A percentile compares a stretch with the other conserved stretches of the same genome.
These are phyloP conservation scores for Oryctes rhinoceros DNA, from an alignment of 1,140 invertebrate genomes.

Conservation along the genomic window DNA sequence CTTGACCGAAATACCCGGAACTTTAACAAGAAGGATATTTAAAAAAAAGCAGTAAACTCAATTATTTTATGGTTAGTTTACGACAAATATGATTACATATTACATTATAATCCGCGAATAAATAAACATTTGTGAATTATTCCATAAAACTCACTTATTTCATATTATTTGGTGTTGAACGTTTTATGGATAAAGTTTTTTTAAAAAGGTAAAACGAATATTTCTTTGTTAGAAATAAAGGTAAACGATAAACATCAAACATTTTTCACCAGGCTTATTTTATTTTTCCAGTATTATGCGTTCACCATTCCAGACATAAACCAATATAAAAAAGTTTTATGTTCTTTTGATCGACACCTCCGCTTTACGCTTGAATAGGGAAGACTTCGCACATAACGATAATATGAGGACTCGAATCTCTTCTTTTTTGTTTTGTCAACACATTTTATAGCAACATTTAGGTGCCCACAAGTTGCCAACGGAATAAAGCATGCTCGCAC, in stretches of 20 bases:
- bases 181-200: no score
- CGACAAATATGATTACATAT: no score
- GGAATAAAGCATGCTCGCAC: conserved; percentile 40
- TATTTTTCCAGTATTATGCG: not conserved
- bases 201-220: not conserved
- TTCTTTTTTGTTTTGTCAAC: conserved; percentile 33
- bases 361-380: not conserved
- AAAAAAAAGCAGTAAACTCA: no score
- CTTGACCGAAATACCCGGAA: no score
- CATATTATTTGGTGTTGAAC: no score
- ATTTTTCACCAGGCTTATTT: conserved; percentile 34
- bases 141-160: no score
- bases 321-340: conserved; percentile 18
- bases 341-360: conserved; percentile 24
- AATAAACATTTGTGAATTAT: no score
- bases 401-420: not conserved
- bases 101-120: no score
- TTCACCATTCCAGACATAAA: not conserved
- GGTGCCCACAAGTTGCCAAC: conserved; percentile 42
- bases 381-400: not conserved
- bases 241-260: not conserved
- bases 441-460: conserved; percentile 39
- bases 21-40: no score
- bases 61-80: no score
- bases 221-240: not conserved